Base-by-base conservation (phyloP, 2,113 vertebrate species). In the Paralichthys olivaceus region DNA sequence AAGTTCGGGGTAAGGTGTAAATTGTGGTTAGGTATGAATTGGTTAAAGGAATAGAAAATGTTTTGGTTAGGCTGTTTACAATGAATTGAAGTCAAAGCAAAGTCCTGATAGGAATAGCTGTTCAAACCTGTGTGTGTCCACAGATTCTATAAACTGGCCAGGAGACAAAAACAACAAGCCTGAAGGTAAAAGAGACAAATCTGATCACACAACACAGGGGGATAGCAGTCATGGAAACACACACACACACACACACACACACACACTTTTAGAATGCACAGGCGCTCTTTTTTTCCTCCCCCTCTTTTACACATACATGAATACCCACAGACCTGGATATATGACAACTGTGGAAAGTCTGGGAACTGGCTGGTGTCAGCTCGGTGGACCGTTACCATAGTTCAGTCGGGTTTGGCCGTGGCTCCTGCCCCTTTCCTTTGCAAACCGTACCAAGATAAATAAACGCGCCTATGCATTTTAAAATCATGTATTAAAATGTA, bases 301-400 rank as follows among this genome's bases (percentile, higher is more conserved):
- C 19, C 47, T 77, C 56, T 78, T 74, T 69, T 83, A 79, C 65
- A 83, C 79, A 83, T 75, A 74, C 80, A 86, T 84, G 72, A 79
- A 81, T 62, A 75, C 62, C 81, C 79, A 82, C 82, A 85, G 71
- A 76, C 40, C 77, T 81, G 74, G 76, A 84, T 57, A 67, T 22
- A 73, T 81, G 87, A 92, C 86, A 85, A 81, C 75, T 80, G 73
- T 87, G 91, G 91, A 92, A 92, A 91, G 73, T 90, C 86, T 87
- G 83, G 81, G 80, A 90, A 86, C 64, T 64, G 81, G 76, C 67
- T 57, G 28, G 83, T 81, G 86, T 89, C 80, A 84, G 83, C 59
- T 79, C 57, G 47, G 57, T 79, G 76, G 73, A 87, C 45, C 78
- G 28, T 86, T 82, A 84, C 81, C 82, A 55, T 82, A 81, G 84